These are phyloP conservation scores for Saxicola maurus DNA, from an alignment of 2,797 vertebrate species.

Conservation along the genomic window DNA sequence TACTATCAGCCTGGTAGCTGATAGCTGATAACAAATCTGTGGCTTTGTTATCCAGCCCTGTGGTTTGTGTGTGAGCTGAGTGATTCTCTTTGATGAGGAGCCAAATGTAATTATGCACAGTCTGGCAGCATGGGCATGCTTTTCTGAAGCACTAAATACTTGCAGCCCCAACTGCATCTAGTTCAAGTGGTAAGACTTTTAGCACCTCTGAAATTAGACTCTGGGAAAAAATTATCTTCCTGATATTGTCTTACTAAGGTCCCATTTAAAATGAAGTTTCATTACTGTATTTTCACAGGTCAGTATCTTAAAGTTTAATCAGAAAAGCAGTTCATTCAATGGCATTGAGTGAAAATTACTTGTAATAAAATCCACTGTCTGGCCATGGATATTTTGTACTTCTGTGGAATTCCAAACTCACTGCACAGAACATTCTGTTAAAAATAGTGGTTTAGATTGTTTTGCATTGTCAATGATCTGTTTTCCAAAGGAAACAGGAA, in stretches of 20 bases:
- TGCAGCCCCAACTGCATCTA: not conserved
- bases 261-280: not conserved
- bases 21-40: not conserved
- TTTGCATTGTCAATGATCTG: not conserved
- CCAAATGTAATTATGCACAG: not conserved
- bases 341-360: not conserved
- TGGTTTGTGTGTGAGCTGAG: not conserved
- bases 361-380: not conserved
- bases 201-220: not conserved
- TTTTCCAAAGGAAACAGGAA: constrained; percentile 32
- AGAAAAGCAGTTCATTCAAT: not conserved
- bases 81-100: not conserved
- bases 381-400: not conserved
- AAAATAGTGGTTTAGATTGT: not conserved
- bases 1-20: not conserved
- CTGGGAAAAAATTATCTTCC: not conserved
- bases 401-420: not conserved
- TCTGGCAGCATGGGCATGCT: not conserved
- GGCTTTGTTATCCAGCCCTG: not conserved
- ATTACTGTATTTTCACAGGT: not conserved
- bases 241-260: not conserved
- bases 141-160: not conserved
- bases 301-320: not conserved
- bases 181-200: not conserved
- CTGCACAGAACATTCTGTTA: not conserved